Base-by-base conservation (phyloP, 92 coral and sea anemone genomes). In the Porites lobata region DNA sequence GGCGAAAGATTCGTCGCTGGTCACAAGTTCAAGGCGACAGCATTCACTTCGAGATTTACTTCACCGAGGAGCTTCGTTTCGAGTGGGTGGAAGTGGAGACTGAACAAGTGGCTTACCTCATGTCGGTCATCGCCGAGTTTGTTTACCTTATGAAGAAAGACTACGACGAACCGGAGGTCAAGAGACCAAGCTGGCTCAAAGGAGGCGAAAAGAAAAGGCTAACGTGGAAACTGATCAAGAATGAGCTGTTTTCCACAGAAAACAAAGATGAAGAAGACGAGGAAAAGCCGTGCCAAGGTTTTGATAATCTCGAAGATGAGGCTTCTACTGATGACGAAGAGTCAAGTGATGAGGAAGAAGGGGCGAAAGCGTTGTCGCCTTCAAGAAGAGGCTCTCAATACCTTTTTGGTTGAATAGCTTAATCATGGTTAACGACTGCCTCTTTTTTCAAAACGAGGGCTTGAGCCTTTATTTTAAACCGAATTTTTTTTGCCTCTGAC, bases 1-100 rank as follows among this genome's bases (percentile, higher is more conserved):
- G 99, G 99, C 84, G 87, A 21, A 95, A 91, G 69, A 91, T 96
- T 69, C 95, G 98, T 13, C 98, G 96, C 32, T 95, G 96, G 99
- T 90, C 96, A 5, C 93, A 91, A 69, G 96, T 89, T 19, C 96
- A 93, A 62, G 98, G 95, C 1, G 94, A 91, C 87, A 96, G 98
- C 63, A 83, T 96, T 56, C 96, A 96, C 79, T 96, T 93, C 52
- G 98, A 96, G 87, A 86, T 96, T 15, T 93, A 90, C 90, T 93
- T 94, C 82, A 90, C 96, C 65, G 95, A 92, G 19, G 93, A 96
- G 82, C 78, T 95, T 85, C 51, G 92, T 5, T 93, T 96, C 78
- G 96, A 95, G 65, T 96, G 99, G 99, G 79, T 96, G 4, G 96
- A 95, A 76, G 91, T 96, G 0, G 95, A 94, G 53, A 91, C 98